Evolutionary conservation across 1,140 invertebrate genomes (phyloP), one percentile per base, ranked within the genome.

Genomic region (Araneus ventricosus): DNA sequence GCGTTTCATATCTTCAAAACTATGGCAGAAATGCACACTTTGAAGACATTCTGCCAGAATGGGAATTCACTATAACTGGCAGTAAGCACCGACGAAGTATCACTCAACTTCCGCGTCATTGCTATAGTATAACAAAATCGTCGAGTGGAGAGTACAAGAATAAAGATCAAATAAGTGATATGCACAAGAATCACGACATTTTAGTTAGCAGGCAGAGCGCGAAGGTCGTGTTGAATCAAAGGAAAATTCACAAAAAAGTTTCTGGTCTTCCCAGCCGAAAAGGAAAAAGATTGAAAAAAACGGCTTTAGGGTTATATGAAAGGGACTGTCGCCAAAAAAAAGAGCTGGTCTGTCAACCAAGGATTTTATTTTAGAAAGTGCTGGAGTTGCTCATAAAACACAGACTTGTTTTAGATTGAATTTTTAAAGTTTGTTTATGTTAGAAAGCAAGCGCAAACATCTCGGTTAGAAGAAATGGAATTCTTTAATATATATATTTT

Each of bases 211-310:
- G 37, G 59, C 27, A 34, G 41, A 45, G 41, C 41, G 14, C n/a
- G 5, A 30, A 75, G 70, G 39, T 90, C 67, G 88, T 90, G 88
- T 57, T 45, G 67, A 52, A 24, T 75, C 27, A 67, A 79, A 80
- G 57, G 88, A 57, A 27, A 57, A 59, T 57, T 27, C 88, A 90
- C 63, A 79, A 90, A n/a, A n/a, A 67, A 80, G 39, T 57, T 70
- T 70, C 17, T 34, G 87, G 45, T 70, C 87, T 84, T 88, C 88
- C 67, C 70, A 41, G 27, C 39, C 67, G 70, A 90, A 79, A 90
- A 80, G 24, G 14, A 57, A 45, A 79, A 41, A 59, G 63, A 90
- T 57, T 90, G n/a, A 80, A 90, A 90, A 90, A 59, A 41, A 90
- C n/a, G n/a, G 88, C 27, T 80, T 59, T 52, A 52, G 88, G 88